A percentile compares a stretch with the other conserved stretches of the same genome.
Conservation (phyloP, 2,113 vertebrate genomes). For the Lamprotornis superbus region DNA sequence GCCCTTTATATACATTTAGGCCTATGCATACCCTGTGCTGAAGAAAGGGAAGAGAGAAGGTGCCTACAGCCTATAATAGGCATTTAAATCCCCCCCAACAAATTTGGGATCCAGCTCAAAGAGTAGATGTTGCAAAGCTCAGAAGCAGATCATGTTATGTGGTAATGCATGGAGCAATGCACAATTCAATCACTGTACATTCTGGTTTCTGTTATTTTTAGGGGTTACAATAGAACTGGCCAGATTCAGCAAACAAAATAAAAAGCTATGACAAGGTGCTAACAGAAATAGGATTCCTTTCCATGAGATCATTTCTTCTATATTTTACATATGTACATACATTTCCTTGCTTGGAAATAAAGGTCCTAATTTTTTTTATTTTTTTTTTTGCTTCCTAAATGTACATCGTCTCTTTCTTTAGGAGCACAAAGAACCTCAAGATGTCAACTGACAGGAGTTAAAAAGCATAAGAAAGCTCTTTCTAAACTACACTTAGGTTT, state of each 20-base stretch:
- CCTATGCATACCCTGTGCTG: background rate
- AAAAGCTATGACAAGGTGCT: background rate
- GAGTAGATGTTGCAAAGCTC: background rate
- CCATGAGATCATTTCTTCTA: background rate
- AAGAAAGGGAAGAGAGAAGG: background rate
- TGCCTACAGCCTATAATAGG: background rate
- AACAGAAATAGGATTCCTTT: background rate
- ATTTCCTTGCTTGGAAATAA: constrained; percentile 14
- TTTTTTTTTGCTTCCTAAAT: background rate
- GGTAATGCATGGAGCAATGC: background rate
- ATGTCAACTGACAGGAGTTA: background rate
- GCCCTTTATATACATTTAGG: background rate
- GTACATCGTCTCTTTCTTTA: background rate
- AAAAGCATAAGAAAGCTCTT: background rate
- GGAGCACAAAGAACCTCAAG: background rate
- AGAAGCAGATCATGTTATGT: background rate
- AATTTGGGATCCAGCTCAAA: background rate
- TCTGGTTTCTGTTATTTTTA: background rate
- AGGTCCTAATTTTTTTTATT: background rate
- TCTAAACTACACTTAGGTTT: background rate
- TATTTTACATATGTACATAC: background rate
- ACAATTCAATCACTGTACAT: background rate
- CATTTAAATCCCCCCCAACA: background rate
- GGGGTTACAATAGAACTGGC: background rate
- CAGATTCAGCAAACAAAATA: background rate